Percentiles rank a stretch among this genome's conserved stretches.
Evolutionary conservation across 1,140 invertebrate species (phyloP).

Genomic region (Drosophila bocqueti): DNA sequence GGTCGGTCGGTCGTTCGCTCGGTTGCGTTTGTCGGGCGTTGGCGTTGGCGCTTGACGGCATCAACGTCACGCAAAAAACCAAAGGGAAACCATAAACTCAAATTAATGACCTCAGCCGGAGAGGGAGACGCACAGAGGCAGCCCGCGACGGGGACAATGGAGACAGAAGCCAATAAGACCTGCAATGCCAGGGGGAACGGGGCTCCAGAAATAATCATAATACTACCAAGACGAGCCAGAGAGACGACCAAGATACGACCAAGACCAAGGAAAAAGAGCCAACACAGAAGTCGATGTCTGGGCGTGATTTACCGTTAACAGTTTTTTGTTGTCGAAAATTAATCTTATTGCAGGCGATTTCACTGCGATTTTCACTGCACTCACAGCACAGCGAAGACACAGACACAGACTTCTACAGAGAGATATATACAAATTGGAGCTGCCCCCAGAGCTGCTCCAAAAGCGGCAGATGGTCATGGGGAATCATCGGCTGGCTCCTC

Average conservation of each 20-base stretch:
- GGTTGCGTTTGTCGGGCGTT: conserved; percentile 41
- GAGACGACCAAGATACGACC: conserved; percentile 12
- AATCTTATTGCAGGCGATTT: conserved; percentile 77
- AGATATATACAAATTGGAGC: conserved; percentile 68
- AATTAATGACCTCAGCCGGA: conserved; percentile 77
- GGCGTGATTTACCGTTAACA: conserved; percentile 77
- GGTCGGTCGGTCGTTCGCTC: conserved; percentile 6
- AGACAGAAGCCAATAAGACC: conserved; percentile 63
- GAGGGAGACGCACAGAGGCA: neutral
- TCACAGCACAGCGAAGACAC: conserved; percentile 11
- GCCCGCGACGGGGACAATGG: conserved; percentile 31
- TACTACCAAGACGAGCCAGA: conserved; percentile 20
- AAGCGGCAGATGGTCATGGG: conserved; percentile 67
- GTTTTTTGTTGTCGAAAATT: conserved; percentile 68
- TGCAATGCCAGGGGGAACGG: conserved; percentile 9
- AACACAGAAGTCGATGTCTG: conserved; percentile 41
- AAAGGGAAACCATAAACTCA: conserved; percentile 84
- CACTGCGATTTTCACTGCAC: conserved; percentile 69
- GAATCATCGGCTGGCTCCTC: conserved; percentile 16
- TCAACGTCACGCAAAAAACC: conserved; percentile 71
- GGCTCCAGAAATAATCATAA: conserved; percentile 36
- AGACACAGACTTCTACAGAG: conserved; percentile 14
- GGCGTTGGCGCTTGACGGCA: conserved; percentile 69
- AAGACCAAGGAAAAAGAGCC: conserved; percentile 4
- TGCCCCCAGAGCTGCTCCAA: conserved; percentile 56